Conservation (phyloP, 64 coral and sea anemone genomes). For the Porites lutea region DNA sequence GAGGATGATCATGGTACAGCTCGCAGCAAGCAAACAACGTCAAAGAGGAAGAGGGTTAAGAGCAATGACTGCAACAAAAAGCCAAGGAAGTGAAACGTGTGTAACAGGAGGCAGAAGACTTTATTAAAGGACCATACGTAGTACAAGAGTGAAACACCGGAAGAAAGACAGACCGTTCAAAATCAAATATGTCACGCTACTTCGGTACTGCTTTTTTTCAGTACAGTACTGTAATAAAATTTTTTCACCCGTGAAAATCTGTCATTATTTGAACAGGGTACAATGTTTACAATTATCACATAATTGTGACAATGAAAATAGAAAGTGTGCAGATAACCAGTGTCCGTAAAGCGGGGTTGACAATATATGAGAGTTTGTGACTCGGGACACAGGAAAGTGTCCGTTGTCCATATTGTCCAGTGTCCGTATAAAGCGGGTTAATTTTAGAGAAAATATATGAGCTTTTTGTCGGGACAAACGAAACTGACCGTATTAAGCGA, state of each 20-base stretch:
- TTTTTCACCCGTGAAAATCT: too few relatives aligned
- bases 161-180: too few relatives aligned
- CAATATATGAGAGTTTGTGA: constrained; percentile 63
- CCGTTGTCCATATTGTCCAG: constrained; percentile 83
- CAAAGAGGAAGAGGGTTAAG: not conserved
- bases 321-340: constrained; percentile 71
- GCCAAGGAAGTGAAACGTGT: too few relatives aligned
- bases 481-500: not conserved
- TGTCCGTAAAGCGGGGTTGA: constrained; percentile 82
- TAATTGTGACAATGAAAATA: constrained; percentile 56
- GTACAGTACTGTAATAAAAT: too few relatives aligned
- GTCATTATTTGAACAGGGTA: too few relatives aligned
- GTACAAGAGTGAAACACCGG: too few relatives aligned
- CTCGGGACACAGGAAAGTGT: constrained; percentile 82
- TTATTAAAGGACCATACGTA: too few relatives aligned
- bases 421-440: constrained; percentile 80
- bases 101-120: too few relatives aligned
- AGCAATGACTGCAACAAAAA: too few relatives aligned
- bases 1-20: constrained; percentile 24
- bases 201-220: too few relatives aligned
- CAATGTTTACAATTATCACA: too few relatives aligned
- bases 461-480: constrained; percentile 28
- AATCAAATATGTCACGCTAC: too few relatives aligned
- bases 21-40: constrained; percentile 24
- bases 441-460: constrained; percentile 72